These are phyloP conservation scores for Stigmatopora argus DNA, from an alignment of 2,113 vertebrate genomes.

Conservation along the genomic window DNA sequence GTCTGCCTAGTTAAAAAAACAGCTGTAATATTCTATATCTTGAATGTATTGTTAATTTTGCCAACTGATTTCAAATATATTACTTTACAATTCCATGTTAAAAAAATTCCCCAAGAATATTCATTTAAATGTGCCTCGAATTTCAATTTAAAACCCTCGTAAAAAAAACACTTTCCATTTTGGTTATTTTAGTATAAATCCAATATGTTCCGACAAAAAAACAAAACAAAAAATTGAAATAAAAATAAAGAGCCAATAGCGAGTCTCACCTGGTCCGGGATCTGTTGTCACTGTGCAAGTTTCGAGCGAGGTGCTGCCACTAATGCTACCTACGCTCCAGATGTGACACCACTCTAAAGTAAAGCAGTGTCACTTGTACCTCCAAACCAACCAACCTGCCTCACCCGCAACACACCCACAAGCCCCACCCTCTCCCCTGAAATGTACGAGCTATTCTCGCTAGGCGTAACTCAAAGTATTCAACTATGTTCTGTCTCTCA, in stretches of 20 bases:
- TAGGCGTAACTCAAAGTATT: constrained; percentile 24
- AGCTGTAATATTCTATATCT: background rate
- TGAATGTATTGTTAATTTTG: background rate
- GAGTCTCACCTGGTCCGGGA: constrained; percentile 44
- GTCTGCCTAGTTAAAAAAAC: background rate
- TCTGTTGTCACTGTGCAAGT: constrained; percentile 13
- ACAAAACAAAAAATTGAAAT: too few relatives aligned
- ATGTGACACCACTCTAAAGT: constrained; percentile 5
- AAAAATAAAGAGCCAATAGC: background rate
- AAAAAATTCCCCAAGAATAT: background rate
- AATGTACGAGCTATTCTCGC: constrained; percentile 31
- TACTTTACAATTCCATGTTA: background rate
- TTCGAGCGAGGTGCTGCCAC: constrained; percentile 10
- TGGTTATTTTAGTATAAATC: background rate
- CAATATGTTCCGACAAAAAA: background rate
- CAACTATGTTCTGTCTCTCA: constrained; percentile 16
- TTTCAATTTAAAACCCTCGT: background rate
- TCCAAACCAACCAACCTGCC: background rate
- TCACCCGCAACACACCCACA: constrained; percentile 15
- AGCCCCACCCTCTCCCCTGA: constrained; percentile 10
- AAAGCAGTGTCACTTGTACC: constrained; percentile 37
- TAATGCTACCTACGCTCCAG: constrained; percentile 28
- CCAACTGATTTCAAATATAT: background rate
- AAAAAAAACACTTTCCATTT: background rate
- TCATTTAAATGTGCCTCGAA: background rate